Percentiles rank a stretch among this genome's conserved stretches.
Conservation (phyloP, 2,113 vertebrate genomes). For the Chaetops frenatus region DNA sequence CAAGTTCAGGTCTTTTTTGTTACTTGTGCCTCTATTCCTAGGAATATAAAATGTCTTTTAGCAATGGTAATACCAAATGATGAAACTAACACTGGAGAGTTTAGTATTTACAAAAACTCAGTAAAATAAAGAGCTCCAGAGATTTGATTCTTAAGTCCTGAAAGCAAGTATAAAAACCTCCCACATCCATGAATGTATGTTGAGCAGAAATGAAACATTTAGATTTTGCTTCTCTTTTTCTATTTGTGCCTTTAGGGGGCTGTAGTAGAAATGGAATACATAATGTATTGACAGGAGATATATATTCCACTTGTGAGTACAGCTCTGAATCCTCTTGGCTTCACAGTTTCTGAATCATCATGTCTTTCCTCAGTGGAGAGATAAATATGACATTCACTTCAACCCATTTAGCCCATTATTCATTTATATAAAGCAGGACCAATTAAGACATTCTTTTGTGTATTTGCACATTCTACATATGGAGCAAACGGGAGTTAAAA, state of each 20-base stretch:
- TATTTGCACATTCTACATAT: slow-evolving; percentile 71
- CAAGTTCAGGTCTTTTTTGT: not conserved
- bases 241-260: slow-evolving; percentile 65
- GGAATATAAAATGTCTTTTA: not conserved
- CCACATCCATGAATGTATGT: slow-evolving; percentile 19
- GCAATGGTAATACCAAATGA: not conserved
- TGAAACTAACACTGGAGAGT: not conserved
- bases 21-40: not conserved
- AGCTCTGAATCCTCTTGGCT: slow-evolving; percentile 62
- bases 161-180: slow-evolving; percentile 39
- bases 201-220: slow-evolving; percentile 65
- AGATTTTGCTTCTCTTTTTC: slow-evolving; percentile 60
- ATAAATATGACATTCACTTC: slow-evolving; percentile 77
- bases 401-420: slow-evolving; percentile 77
- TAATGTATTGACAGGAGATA: slow-evolving; percentile 72
- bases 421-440: slow-evolving; percentile 74
- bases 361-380: slow-evolving; percentile 71
- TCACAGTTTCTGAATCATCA: slow-evolving; percentile 70
- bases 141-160: slow-evolving; percentile 13
- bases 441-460: slow-evolving; percentile 76
- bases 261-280: slow-evolving; percentile 68
- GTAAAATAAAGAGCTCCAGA: slow-evolving; percentile 37
- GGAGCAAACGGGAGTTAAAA: slow-evolving; percentile 73
- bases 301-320: slow-evolving; percentile 71
- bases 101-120: slow-evolving; percentile 47